Conservation (phyloP, 2,113 vertebrate species). For the Probosciger aterrimus region DNA sequence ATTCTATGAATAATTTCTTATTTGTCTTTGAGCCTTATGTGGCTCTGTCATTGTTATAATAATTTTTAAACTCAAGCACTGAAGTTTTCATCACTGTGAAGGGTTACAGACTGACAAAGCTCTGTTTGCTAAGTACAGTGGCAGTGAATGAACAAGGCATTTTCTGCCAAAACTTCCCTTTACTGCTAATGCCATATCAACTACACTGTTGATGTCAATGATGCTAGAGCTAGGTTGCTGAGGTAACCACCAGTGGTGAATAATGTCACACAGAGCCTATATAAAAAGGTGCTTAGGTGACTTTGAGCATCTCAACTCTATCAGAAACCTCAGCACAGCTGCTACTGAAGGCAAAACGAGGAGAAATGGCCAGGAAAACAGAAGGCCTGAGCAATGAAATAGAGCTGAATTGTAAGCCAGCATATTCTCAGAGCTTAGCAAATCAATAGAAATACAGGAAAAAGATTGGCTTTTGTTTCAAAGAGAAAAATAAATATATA, state of each 20-base stretch:
- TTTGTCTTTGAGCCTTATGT: not conserved
- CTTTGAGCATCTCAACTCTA: not conserved
- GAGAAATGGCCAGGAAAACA: not conserved
- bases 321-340: not conserved
- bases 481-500: not conserved
- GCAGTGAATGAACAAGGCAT: not conserved
- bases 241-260: not conserved
- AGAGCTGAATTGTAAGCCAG: not conserved
- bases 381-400: not conserved
- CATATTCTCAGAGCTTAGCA: not conserved
- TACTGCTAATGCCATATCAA: not conserved
- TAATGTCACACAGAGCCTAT: not conserved
- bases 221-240: not conserved
- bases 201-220: not conserved
- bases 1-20: constrained; percentile 1
- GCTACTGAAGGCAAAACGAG: not conserved
- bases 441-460: not conserved
- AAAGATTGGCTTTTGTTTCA: not conserved
- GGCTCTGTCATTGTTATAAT: not conserved
- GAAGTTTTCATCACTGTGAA: not conserved
- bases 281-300: not conserved
- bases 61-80: not conserved
- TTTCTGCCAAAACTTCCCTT: not conserved
- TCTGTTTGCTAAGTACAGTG: not conserved
- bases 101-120: not conserved